These are phyloP conservation scores for Entomyzon cyanotis DNA, from an alignment of 2,113 vertebrate species.

Conservation along the genomic window DNA sequence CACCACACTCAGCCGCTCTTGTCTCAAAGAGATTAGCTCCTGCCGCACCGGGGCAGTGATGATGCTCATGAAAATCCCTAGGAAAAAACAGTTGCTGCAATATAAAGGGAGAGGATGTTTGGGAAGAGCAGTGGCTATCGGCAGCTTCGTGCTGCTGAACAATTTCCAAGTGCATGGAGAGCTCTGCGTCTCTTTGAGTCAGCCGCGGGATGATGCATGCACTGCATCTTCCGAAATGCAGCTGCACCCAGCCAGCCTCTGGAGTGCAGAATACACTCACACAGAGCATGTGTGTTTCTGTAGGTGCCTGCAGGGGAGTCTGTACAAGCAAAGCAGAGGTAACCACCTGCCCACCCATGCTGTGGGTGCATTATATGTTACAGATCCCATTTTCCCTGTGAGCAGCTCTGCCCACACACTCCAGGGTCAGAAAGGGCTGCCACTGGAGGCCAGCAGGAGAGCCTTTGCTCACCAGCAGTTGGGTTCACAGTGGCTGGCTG, in stretches of 20 bases:
- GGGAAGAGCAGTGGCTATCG: fast-evolving
- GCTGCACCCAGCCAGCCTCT: neutral
- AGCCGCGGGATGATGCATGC: neutral
- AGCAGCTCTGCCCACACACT: neutral
- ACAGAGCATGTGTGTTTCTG: neutral
- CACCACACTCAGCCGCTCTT: neutral
- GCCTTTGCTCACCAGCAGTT: neutral
- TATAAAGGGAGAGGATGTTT: neutral
- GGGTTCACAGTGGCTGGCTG: neutral
- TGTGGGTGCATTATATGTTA: neutral
- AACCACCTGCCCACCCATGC: neutral
- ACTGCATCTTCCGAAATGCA: neutral
- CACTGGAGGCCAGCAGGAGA: neutral
- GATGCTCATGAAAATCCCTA: neutral
- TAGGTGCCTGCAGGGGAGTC: neutral
- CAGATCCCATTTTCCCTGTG: neutral
- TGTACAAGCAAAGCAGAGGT: neutral
- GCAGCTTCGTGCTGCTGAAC: neutral
- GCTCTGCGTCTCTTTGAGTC: neutral
- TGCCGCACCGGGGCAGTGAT: neutral
- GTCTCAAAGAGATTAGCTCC: neutral
- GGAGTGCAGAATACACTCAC: neutral
- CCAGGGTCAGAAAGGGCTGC: neutral
- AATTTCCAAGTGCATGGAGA: neutral
- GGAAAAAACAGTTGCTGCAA: neutral